phyloP scores from a whole-genome alignment of 2,888 invertebrate species.

The Acanthosepion pharaonis region DNA sequence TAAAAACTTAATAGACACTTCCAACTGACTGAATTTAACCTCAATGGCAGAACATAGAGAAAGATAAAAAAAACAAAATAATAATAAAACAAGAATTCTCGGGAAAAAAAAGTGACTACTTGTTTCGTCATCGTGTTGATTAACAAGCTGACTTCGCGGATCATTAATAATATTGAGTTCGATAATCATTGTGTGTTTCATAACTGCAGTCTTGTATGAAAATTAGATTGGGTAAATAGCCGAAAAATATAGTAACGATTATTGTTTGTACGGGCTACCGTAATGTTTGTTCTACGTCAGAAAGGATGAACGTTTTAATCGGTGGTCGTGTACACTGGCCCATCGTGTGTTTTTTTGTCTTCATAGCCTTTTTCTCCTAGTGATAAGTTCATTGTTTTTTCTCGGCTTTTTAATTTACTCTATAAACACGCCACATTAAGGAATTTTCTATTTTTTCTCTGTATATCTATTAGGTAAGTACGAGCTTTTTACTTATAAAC shows the following conservation, averaged over 20 bases:
- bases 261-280: neutral
- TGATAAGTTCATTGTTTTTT: neutral
- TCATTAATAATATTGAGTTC: no score
- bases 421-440: neutral
- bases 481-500: no score
- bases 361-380: neutral
- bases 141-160: no score
- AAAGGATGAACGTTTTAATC: neutral
- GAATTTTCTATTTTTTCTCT: neutral
- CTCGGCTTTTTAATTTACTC: neutral
- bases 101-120: no score
- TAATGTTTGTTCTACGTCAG: neutral
- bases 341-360: constrained; percentile 6
- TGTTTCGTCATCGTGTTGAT: no score
- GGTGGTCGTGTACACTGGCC: neutral
- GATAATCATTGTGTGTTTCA: no score
- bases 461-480: neutral
- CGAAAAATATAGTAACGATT: neutral
- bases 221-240: neutral
- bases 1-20: no score
- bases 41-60: no score
- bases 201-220: no score
- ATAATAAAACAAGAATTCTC: no score
- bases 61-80: no score
- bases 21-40: no score